Evolutionary conservation across 2,797 vertebrate genomes (phyloP).

Genomic region (Pseudocheirus occidentalis): DNA sequence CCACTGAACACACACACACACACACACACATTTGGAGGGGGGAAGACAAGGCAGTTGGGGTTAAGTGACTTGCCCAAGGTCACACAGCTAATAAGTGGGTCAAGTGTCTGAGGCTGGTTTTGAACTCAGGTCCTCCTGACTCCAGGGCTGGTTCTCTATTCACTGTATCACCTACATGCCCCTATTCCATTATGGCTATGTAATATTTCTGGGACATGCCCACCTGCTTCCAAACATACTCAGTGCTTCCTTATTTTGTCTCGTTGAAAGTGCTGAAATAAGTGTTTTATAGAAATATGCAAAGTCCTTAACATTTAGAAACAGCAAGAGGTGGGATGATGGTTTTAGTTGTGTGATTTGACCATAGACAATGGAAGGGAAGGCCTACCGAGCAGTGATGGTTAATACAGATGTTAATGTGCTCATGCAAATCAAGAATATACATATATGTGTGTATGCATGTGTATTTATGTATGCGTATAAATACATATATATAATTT

Average conservation of each 20-base stretch:
- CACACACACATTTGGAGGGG: too few relatives aligned
- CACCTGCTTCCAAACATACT: not conserved
- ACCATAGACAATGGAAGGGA: not conserved
- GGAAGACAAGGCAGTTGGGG: too few relatives aligned
- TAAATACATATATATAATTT: not conserved
- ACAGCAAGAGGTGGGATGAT: not conserved
- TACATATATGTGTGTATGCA: not conserved
- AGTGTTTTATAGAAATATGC: not conserved
- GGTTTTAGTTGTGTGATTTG: not conserved
- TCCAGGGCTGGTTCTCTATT: too few relatives aligned
- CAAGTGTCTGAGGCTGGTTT: too few relatives aligned
- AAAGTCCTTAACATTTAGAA: conserved; percentile 3
- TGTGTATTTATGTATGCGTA: not conserved
- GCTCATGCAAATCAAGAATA: not conserved
- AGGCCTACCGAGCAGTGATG: not conserved
- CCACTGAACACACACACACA: too few relatives aligned
- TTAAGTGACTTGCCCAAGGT: too few relatives aligned
- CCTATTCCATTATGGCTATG: not conserved
- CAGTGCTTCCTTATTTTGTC: conserved; percentile 31
- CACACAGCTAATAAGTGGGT: too few relatives aligned
- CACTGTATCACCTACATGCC: too few relatives aligned
- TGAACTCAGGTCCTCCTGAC: too few relatives aligned
- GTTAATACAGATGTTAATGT: not conserved
- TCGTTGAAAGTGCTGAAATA: not conserved
- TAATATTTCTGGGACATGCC: not conserved